Base-by-base conservation (phyloP, 2,113 vertebrate genomes). In the Prionailurus viverrinus region DNA sequence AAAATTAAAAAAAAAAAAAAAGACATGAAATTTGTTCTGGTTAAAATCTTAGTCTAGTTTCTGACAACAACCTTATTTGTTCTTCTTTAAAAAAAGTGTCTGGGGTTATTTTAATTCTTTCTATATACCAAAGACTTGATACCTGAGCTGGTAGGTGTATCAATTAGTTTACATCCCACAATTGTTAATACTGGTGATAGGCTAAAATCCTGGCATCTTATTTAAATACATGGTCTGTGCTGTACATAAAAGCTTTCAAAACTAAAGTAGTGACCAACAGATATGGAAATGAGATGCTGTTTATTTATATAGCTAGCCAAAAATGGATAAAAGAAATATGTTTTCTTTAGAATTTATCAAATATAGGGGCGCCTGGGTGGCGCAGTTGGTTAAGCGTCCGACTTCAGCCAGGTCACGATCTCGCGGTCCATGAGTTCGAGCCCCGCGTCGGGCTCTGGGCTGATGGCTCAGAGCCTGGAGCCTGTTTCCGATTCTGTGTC, bases 151-250 rank as follows among this genome's bases (percentile, higher is more conserved):
- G 13, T 78, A 58, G 41, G 7, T 65, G 4, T 13, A 41, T 66
- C 73, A 65, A 71, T 39, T 83, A 33, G 14, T 83, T 6, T 15
- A 39, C 7, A 86, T 71, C 23, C 18, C 19, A 66, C 0, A 89
- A 1, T n/a, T 86, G 66, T 51, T 90, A 68, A 41, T 68, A 68
- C 25, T 94, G 58, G n/a, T 92, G 27, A 80, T 41, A 86, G 66
- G 27, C 68, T 71, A 65, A 91, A 63, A 58, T 86, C 14, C 31
- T 89, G 31, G 9, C 48, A 3, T 87, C 11, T 21, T 82, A 33
- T 61, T 92, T 85, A 94, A 96, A 45, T 89, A 48, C 73, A 83
- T 79, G 80, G 33, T 88, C 91, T 91, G 23, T 92, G 12, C 39
- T 92, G 1, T 78, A 39, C 68, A 23, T 58, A 83, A 92, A 76